Base-by-base conservation (phyloP, 1,140 invertebrate genomes). In the Drosophila pseudoananassae region DNA sequence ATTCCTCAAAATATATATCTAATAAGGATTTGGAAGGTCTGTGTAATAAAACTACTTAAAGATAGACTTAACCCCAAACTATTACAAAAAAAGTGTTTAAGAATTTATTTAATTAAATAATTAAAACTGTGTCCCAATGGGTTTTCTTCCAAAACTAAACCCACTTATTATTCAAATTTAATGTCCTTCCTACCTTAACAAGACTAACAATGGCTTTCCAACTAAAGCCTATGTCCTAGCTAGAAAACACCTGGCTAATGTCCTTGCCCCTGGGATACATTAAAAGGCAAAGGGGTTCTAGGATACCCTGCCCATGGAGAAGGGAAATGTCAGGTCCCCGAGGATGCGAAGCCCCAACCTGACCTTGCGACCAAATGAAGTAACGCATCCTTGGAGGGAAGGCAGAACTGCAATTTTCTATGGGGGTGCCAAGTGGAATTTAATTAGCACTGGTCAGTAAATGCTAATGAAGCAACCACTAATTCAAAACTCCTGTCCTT, bases 381-480 rank as follows among this genome's bases (percentile, higher is more conserved):
- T 36, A 36, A 72, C 66, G 52, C 15, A 52, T 79, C 83, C 83
- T 76, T 70, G 56, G 82, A 76, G 78, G 65, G 76, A 45, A 51
- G 27, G 76, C 47, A 51, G 27, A 14, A 31, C 47, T 38, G 63
- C 71, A 76, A 76, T 78, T 76, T 82, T 45, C 3, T 20, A 31
- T 43, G 65, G 71, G 75, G 47, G 60, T 47, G 56, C 27, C 57
- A 58, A 56, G 65, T 54, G 50, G 49, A 57, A 68, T 82, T 76
- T 78, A 84, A 90, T 90, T 84, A 90, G 38, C 55, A 54, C 9
- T 78, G 85, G 76, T 80, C 76, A 85, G 73, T 90, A 56, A 68
- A 84, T 84, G 76, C 76, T 88, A 88, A 84, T 88, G 59, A 71
- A 79, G 63, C 46, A n/a, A 56, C 33, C 40, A 27, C 52, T 74